Base-by-base conservation (phyloP, 2,113 vertebrate genomes). In the Cervus canadensis region DNA sequence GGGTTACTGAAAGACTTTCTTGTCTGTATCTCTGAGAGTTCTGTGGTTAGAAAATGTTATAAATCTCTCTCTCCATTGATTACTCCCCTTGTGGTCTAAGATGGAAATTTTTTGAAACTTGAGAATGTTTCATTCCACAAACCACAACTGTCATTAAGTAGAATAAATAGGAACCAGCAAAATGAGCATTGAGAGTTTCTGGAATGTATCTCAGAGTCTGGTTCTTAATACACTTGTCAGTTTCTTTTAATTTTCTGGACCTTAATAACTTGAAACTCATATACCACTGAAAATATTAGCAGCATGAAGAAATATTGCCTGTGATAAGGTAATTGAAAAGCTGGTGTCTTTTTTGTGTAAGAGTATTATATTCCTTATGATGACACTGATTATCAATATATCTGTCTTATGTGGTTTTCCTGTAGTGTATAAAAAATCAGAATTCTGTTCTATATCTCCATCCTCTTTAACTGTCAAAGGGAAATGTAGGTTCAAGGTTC, bases 191-290 rank as follows among this genome's bases (percentile, higher is more conserved):
- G 50, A 57, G 0, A 91, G 95, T 94, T 84, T 91, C 43, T 89
- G 76, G 17, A 96, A 40, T 79, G 4, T 81, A 15, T 59, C 62
- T 91, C 40, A 36, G 19, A 88, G 1, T 86, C 28, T 89, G 11
- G 0, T 76, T 92, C 33, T 94, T 92, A 95, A 56, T 90, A 95
- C 83, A 5, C 3, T 45, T 92, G 9, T 57, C 43, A 33, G 13
- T 85, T 95, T 81, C 36, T 97, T 95, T 94, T 90, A 78, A 60
- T 92, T 87, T 43, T 95, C 59, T 97, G 57, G 3, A 26, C 7
- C 21, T 52, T 78, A 87, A 64, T 59, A 94, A 91, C 7, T 81
- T 91, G 36, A 84, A 90, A 13, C 62, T 94, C 21, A 43, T 25
- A n/a, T 74, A 40, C 6, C 59, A 67, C 25, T 91, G 15, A 96